phyloP scores from a whole-genome alignment of 1,140 invertebrate genomes.

The Eriosoma lanigerum region DNA sequence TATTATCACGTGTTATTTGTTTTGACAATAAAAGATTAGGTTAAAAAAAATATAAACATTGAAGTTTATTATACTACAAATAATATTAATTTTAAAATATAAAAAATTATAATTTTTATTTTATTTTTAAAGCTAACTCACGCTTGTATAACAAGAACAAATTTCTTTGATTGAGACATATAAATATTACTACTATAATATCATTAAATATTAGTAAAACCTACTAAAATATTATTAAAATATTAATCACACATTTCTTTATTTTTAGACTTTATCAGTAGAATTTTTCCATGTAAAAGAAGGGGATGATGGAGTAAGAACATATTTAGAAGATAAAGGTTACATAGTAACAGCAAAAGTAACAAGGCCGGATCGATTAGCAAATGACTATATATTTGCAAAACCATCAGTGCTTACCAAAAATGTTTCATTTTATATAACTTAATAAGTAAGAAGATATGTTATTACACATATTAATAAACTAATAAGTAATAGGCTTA shows the following conservation, averaged over 20 bases:
- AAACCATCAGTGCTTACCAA: slow-evolving; percentile 36
- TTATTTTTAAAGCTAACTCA: too few species aligned
- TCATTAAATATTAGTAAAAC: too few species aligned
- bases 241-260: not conserved
- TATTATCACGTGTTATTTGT: too few species aligned
- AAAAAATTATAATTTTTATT: too few species aligned
- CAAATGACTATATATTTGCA: slow-evolving; percentile 52
- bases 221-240: too few species aligned
- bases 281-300: slow-evolving; percentile 52
- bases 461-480: not conserved
- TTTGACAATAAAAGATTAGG: too few species aligned
- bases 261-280: slow-evolving; percentile 51
- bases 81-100: too few species aligned
- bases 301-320: slow-evolving; percentile 47
- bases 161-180: too few species aligned
- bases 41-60: too few species aligned
- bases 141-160: too few species aligned
- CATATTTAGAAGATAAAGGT: slow-evolving; percentile 49
- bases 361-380: slow-evolving; percentile 43
- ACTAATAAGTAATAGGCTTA: not conserved
- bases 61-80: too few species aligned
- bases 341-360: slow-evolving; percentile 51
- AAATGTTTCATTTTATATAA: slow-evolving; percentile 38
- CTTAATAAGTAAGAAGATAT: not conserved
- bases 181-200: too few species aligned